phyloP scores from a whole-genome alignment of 2,888 invertebrate genomes.

The Dione vanillae region DNA sequence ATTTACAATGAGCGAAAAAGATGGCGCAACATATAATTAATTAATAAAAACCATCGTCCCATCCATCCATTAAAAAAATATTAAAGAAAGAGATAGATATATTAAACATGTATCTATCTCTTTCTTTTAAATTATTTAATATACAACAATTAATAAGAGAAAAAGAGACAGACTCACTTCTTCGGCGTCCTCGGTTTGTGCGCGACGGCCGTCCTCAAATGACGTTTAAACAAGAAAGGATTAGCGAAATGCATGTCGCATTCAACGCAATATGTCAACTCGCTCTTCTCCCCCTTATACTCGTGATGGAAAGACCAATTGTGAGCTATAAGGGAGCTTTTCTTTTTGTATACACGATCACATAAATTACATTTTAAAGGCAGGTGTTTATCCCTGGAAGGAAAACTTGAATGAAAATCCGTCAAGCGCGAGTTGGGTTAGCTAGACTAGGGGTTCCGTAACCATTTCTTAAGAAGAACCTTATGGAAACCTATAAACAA shows the following conservation, averaged over 20 bases:
- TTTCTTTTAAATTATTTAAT: not conserved
- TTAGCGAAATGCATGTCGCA: constrained; percentile 64
- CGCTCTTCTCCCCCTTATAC: constrained; percentile 47
- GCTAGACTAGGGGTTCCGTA: too few species aligned
- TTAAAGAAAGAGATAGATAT: not conserved
- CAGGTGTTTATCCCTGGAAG: constrained; percentile 56
- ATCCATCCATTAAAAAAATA: too few species aligned
- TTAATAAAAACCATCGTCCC: too few species aligned
- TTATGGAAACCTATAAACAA: too few species aligned
- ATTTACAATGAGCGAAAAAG: too few species aligned
- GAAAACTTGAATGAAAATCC: not conserved
- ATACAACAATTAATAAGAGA: not conserved
- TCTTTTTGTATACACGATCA: constrained; percentile 48
- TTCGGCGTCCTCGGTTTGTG: constrained; percentile 55
- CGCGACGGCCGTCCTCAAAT: constrained; percentile 57
- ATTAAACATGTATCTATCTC: too few species aligned
- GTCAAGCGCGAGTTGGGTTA: too few species aligned
- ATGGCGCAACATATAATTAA: too few species aligned
- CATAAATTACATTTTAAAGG: constrained; percentile 54
- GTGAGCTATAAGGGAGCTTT: constrained; percentile 49
- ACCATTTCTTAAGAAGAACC: too few species aligned
- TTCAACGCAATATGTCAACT: constrained; percentile 68
- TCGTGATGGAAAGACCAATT: constrained; percentile 53
- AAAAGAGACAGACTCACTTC: constrained; percentile 50
- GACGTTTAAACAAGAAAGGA: constrained; percentile 57